phyloP scores from a whole-genome alignment of 2,888 invertebrate genomes.

The Tanytarsus gracilentus region DNA sequence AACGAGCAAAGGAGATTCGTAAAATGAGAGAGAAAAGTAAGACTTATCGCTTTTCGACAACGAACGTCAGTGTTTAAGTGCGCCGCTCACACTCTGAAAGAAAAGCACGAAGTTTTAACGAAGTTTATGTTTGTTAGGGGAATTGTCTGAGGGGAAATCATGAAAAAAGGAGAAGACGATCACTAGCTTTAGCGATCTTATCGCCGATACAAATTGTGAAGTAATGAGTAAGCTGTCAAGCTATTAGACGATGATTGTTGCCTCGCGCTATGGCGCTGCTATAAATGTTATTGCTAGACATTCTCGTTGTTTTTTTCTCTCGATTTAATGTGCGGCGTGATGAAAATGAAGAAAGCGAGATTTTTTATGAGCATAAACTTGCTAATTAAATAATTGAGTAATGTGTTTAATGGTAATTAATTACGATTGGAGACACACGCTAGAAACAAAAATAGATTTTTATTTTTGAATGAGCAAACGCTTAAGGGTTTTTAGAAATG shows the following conservation, averaged over 20 bases:
- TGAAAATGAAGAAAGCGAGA: not conserved
- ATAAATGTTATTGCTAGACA: too few species aligned
- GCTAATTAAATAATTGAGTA: conserved; percentile 22
- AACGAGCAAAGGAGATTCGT: too few species aligned
- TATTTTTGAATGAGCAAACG: not conserved
- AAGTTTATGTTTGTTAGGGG: not conserved
- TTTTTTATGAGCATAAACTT: conserved; percentile 4
- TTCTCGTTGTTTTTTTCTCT: too few species aligned
- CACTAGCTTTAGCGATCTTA: not conserved
- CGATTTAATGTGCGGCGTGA: not conserved
- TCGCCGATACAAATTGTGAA: conserved; percentile 11
- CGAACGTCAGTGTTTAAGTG: not conserved
- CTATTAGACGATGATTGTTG: conserved; percentile 13
- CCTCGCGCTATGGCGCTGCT: too few species aligned
- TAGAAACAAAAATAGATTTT: not conserved
- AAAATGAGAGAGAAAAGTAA: too few species aligned
- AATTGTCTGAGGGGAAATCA: not conserved
- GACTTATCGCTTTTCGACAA: not conserved
- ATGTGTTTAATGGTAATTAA: conserved; percentile 1
- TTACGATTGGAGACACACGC: too few species aligned
- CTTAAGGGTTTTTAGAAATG: too few species aligned
- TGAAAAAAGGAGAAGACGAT: not conserved
- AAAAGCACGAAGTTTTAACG: too few species aligned
- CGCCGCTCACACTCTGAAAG: too few species aligned
- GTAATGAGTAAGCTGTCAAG: conserved; percentile 14